Evolutionary conservation across 92 coral and sea anemone species (phyloP), one percentile per base, ranked within the genome.

Genomic region (Epizoanthus stellaris): DNA sequence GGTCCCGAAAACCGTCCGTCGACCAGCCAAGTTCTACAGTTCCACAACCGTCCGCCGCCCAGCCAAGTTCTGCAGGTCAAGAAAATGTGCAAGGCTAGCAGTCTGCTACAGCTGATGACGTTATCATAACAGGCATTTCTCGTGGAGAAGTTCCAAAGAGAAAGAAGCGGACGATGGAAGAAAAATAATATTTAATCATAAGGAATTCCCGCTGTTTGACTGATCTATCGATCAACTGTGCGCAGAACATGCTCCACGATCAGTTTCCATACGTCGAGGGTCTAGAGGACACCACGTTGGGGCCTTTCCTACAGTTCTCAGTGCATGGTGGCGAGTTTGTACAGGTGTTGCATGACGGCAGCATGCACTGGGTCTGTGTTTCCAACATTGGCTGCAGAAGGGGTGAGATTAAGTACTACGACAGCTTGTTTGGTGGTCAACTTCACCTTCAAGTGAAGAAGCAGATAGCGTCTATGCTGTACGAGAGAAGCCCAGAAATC

Each of bases 161-260:
- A 23, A 23, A 23, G 25, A 23, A 23, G 25, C 25, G 25, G 25
- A 23, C 45, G 6, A 42, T 42, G 45, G 45, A 42, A 42, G 45
- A 42, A 58, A 58, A 17, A 17, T 6, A 58, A 58, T 58, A 17
- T 1, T 12, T 58, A 12, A 58, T 3, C 16, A 17, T 12, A 17
- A 58, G 19, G 19, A 17, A 12, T 17, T 58, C 19, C 19, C 7
- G 15, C 19, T 58, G 14, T 17, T 17, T 17, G 16, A 58, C 62
- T 12, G 16, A 58, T 17, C 15, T 17, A 12, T 58, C 72, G 36
- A 80, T 80, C 14, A 59, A 80, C 21, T 21, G n/a, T 80, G 85
- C 72, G 7, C 85, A 80, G 36, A 80, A 59, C 85, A 52, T 77
- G 4, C 82, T 77, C 13, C 67, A 77, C 43, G 30, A 63, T 19